Percentiles rank a stretch among this genome's conserved stretches.
Evolutionary conservation across 1,140 invertebrate genomes (phyloP).

Genomic region (Panonychus citri): DNA sequence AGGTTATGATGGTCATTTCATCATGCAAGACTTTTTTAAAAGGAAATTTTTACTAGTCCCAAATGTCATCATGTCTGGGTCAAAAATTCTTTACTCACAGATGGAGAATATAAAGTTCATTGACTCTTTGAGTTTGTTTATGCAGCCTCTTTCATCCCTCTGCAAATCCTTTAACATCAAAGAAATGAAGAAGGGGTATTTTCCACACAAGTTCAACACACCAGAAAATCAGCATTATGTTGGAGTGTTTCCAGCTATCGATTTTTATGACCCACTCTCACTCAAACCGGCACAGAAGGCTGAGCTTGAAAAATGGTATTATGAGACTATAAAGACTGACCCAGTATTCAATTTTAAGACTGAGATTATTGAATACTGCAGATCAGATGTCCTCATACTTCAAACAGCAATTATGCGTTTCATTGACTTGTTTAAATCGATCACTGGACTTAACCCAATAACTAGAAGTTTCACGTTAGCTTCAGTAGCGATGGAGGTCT

Average conservation of each 20-base stretch:
- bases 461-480: background rate
- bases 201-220: constrained; percentile 4
- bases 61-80: background rate
- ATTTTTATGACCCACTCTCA: background rate
- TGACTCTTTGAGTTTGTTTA: constrained; percentile 2
- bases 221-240: background rate
- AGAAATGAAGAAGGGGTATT: background rate
- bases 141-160: background rate
- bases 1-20: constrained; percentile 4
- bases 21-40: background rate
- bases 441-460: background rate
- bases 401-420: background rate
- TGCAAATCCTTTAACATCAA: background rate
- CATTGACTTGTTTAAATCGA: background rate
- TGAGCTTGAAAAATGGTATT: constrained; percentile 7
- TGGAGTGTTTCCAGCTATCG: background rate
- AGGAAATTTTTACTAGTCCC: background rate
- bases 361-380: background rate
- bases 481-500: background rate
- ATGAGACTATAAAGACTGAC: background rate
- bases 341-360: background rate
- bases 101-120: background rate
- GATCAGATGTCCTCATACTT: background rate
- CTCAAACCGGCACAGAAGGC: background rate
- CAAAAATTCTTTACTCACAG: background rate